phyloP scores from a whole-genome alignment of 2,888 invertebrate species.

The Drosophila suboccidentalis region DNA sequence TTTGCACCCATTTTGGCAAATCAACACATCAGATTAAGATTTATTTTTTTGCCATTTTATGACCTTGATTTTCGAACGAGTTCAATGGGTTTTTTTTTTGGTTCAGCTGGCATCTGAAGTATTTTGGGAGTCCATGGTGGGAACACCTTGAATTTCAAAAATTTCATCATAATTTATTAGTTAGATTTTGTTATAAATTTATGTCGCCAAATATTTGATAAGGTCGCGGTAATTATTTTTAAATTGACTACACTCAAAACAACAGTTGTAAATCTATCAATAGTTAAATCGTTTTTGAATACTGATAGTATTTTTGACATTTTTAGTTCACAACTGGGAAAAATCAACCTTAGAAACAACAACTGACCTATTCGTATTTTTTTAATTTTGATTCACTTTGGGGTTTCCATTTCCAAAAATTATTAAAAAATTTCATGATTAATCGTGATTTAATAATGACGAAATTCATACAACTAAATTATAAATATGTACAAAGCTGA shows the following conservation, averaged over 20 bases:
- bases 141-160: neutral
- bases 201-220: slow-evolving; percentile 25
- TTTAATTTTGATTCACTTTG: slow-evolving; percentile 12
- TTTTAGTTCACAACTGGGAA: neutral
- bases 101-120: neutral
- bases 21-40: slow-evolving; percentile 13
- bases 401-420: neutral
- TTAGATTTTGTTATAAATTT: slow-evolving; percentile 20
- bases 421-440: neutral
- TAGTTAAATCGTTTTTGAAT: slow-evolving; percentile 3
- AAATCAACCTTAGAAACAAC: slow-evolving; percentile 13
- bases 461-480: neutral
- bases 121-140: neutral
- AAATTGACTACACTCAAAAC: slow-evolving; percentile 28
- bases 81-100: neutral
- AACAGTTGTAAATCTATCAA: slow-evolving; percentile 43
- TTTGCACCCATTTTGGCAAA: slow-evolving; percentile 13
- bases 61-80: slow-evolving; percentile 8
- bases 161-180: slow-evolving; percentile 18
- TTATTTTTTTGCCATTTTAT: slow-evolving; percentile 10
- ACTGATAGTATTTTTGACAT: slow-evolving; percentile 9
- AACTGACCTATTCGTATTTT: slow-evolving; percentile 4
- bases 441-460: neutral
- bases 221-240: slow-evolving; percentile 34
- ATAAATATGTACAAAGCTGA: too few relatives aligned